Conservation (phyloP, 2,888 invertebrate species). For the Schrankia costaestrigalis region DNA sequence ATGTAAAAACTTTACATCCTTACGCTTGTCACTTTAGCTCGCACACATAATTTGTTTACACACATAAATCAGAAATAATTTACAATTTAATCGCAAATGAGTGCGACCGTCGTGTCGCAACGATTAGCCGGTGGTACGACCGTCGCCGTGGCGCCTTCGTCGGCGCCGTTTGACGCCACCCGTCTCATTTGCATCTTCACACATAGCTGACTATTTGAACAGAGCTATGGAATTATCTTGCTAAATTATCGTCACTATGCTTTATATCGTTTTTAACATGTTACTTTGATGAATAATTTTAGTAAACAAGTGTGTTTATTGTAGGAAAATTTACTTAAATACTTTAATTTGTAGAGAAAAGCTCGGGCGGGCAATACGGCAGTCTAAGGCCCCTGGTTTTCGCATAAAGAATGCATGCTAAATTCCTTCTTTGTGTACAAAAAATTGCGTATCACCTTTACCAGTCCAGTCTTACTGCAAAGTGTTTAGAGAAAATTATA, state of each 20-base stretch:
- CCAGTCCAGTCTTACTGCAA: too few species aligned
- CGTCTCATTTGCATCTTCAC: constrained; percentile 66
- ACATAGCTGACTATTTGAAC: constrained; percentile 42
- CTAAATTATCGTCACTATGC: constrained; percentile 19
- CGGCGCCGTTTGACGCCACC: constrained; percentile 35
- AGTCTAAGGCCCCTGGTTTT: too few species aligned
- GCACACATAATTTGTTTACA: constrained; percentile 4
- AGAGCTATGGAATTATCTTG: constrained; percentile 7
- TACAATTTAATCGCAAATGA: constrained; percentile 29
- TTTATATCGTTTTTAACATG: constrained; percentile 2
- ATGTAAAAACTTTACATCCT: too few species aligned
- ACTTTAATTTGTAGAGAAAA: too few species aligned
- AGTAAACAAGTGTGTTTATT: too few species aligned
- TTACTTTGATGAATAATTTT: not conserved
- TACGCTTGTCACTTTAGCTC: too few species aligned
- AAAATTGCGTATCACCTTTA: too few species aligned
- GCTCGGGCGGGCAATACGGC: too few species aligned
- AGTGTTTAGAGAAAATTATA: too few species aligned
- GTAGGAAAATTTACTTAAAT: too few species aligned
- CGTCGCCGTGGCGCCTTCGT: constrained; percentile 43
- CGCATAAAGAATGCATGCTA: too few species aligned
- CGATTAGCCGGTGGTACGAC: constrained; percentile 44
- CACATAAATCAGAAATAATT: constrained; percentile 23
- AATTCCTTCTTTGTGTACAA: too few species aligned
- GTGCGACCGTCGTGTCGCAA: constrained; percentile 26